Evolutionary conservation across 2,113 vertebrate genomes (phyloP), one percentile per base, ranked within the genome.

Genomic region (Nibea albiflora): DNA sequence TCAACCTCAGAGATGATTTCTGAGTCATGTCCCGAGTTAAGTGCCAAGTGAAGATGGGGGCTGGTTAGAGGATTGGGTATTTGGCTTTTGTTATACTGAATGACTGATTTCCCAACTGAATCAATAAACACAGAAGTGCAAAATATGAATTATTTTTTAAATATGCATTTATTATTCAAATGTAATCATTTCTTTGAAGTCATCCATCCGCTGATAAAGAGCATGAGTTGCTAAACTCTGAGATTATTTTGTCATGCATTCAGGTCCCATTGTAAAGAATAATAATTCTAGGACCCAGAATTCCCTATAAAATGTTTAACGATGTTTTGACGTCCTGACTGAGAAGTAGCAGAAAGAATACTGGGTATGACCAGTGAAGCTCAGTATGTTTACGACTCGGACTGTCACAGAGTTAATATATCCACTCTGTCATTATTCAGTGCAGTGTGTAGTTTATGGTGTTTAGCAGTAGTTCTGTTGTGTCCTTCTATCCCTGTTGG

Each of bases 401-500:
- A 39, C 35, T 52, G 42, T 3, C 19, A 39, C 14, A 42, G 44
- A 50, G 26, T 12, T 31, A 42, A 28, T 8, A 49, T 9, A 26
- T 22, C 20, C 4, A 16, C 19, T 50, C 19, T 35, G 44, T 61
- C 10, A 19, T n/a, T 62, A 22, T 73, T 62, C 3, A 9, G 44
- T 46, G 14, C 14, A 11, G 57, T 46, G 12, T 31, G 11, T 47
- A 3, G 35, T 24, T 17, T 54, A 11, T 19, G 20, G 67, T 22
- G n/a, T 62, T 24, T 11, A 26, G 17, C 44, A 26, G 58, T 31
- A 11, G 47, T 54, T 39, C 35, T 19, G 47, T 31, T 20, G 3
- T 44, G 47, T 46, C 71, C 24, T 22, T 63, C 20, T 39, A 11
- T n/a, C 39, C 57, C 64, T 62, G 11, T 53, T 81, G 72, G 72